Base-by-base conservation (phyloP, 2,113 vertebrate species). In the Arvicanthis niloticus region DNA sequence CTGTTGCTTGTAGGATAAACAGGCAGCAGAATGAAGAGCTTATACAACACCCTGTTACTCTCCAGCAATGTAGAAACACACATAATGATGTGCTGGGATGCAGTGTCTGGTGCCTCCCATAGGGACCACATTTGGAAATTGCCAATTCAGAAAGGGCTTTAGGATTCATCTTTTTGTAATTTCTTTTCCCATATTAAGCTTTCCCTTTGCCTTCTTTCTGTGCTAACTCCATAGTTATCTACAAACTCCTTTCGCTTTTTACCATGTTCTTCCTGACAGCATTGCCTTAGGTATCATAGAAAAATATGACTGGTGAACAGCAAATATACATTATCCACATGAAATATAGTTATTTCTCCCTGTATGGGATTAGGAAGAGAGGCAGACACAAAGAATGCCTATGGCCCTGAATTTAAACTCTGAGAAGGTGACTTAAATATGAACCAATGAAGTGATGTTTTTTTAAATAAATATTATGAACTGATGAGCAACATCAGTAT, bases 41-140 rank as follows among this genome's bases (percentile, higher is more conserved):
- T 60, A 4, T 1, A 19, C 1, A 45, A 56, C 5, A 26, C 3
- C 1, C 4, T 29, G n/a, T 53, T 42, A 42, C 9, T 81, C 10
- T 31, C 11, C 31, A 26, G 62, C 7, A 56, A n/a, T 26, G 4
- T 8, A 58, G n/a, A 56, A 0, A 8, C 51, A 9, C 24, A 34
- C 19, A 45, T 51, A 53, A 4, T 24, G 22, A 22, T 80, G 7
- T 85, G 40, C 37, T 31, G 26, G 12, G 60, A n/a, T 0, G 51
- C 29, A 84, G 42, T 3, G 4, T 11, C n/a, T 56, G 13, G 19
- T 42, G 40, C 62, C 62, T 45, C 53, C 31, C 51, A 34, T 12
- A 16, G 22, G 29, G 42, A 45, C 16, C 5, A 0, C 16, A 34
- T 81, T 76, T 73, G 29, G n/a, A 67, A 76, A 67, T 19, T 21